Evolutionary conservation across 1,140 invertebrate genomes (phyloP).

Genomic region (Cherax destructor): DNA sequence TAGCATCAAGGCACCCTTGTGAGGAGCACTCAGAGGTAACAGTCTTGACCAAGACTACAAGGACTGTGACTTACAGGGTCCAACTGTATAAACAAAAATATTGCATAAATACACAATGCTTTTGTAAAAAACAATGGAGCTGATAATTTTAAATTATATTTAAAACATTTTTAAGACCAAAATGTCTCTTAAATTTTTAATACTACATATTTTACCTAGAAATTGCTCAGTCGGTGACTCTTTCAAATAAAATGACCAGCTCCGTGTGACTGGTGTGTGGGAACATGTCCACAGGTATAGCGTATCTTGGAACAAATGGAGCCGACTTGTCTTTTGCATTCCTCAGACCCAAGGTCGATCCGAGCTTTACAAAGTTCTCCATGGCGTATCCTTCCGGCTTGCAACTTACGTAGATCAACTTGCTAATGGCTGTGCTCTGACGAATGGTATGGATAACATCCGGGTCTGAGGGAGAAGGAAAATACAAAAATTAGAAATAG

Average conservation of each 20-base stretch:
- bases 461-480: constrained; percentile 74
- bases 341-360: neutral
- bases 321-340: neutral
- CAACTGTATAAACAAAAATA: no score
- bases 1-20: no score
- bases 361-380: constrained; percentile 77
- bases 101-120: no score
- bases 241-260: constrained; percentile 88
- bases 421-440: constrained; percentile 74
- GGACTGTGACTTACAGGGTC: no score
- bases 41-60: no score
- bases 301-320: constrained; percentile 74
- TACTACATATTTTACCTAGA: neutral
- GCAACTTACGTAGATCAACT: constrained; percentile 79
- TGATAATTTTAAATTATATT: no score
- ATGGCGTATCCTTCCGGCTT: constrained; percentile 76
- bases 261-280: constrained; percentile 94
- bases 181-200: no score
- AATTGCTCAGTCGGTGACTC: neutral
- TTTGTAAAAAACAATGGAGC: no score
- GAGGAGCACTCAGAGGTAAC: no score
- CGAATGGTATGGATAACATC: constrained; percentile 76
- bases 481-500: neutral
- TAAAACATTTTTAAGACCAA: no score
- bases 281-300: constrained; percentile 95